Base-by-base conservation (phyloP, 2,888 invertebrate species). In the Leptodirus hochenwartii region DNA sequence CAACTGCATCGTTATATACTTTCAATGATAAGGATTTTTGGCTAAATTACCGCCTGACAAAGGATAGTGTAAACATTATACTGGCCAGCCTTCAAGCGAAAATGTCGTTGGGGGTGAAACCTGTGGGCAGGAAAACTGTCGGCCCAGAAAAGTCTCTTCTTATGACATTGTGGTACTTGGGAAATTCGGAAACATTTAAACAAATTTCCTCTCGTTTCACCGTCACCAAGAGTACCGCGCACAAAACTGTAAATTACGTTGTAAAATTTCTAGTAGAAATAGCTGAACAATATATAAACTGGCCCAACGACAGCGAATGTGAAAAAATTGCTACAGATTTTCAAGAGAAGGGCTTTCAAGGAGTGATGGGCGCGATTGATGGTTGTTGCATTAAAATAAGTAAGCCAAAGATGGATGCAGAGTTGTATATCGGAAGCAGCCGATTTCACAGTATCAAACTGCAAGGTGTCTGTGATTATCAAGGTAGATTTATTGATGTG, bases 111-210 rank as follows among this genome's bases (percentile, higher is more conserved):
- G n/a, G n/a, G n/a, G n/a, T n/a, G n/a, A n/a, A n/a, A n/a, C n/a
- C n/a, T n/a, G n/a, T n/a, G n/a, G n/a, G n/a, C n/a, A n/a, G n/a
- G n/a, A n/a, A n/a, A n/a, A n/a, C n/a, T n/a, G n/a, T n/a, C n/a
- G n/a, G n/a, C n/a, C n/a, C n/a, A n/a, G n/a, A n/a, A n/a, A n/a
- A n/a, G n/a, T n/a, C n/a, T n/a, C n/a, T n/a, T n/a, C n/a, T n/a
- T n/a, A n/a, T n/a, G n/a, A n/a, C n/a, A n/a, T 20, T 20, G 20
- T 20, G 20, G 20, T 20, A 20, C n/a, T n/a, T 20, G 20, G 20
- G 8, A 20, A 20, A 20, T n/a, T 8, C 20, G n/a, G 20, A 20
- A n/a, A 20, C 20, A 20, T 20, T 8, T 20, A 20, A n/a, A n/a
- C n/a, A n/a, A n/a, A n/a, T n/a, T n/a, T n/a, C n/a, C n/a, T n/a